Percentiles rank a stretch among this genome's conserved stretches.
phyloP scores from a whole-genome alignment of 2,113 vertebrate species.

The Chaenocephalus aceratus region DNA sequence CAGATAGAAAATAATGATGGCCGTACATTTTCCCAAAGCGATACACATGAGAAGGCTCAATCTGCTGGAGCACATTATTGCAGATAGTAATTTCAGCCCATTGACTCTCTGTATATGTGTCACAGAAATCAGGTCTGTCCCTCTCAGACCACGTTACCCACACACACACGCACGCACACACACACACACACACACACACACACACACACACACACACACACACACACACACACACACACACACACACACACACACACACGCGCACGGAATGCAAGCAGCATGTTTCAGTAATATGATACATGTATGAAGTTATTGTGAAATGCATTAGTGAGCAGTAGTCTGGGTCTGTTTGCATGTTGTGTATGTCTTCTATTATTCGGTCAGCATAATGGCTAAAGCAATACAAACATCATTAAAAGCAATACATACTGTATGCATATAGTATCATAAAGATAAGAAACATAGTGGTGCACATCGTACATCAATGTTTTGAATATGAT shows the following conservation, averaged over 20 bases:
- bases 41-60: slow-evolving; percentile 39
- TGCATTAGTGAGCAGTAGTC: slow-evolving; percentile 1
- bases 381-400: slow-evolving; percentile 26
- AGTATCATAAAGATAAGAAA: slow-evolving; percentile 4
- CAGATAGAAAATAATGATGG: slow-evolving; percentile 21
- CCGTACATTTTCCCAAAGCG: slow-evolving; percentile 14
- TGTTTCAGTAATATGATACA: slow-evolving; percentile 32
- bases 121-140: slow-evolving; percentile 36
- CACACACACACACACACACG: not conserved
- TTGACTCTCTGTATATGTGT: slow-evolving; percentile 39
- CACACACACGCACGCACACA: not conserved
- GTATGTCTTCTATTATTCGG: not conserved
- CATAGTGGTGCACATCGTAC: not conserved
- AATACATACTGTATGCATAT: not conserved
- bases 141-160: slow-evolving; percentile 19
- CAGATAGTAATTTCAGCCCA: slow-evolving; percentile 37
- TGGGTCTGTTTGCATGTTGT: slow-evolving; percentile 2
- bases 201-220: no score
- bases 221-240: no score
- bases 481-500: not conserved
- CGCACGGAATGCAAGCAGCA: slow-evolving; percentile 30
- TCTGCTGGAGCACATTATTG: slow-evolving; percentile 38
- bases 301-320: not conserved
- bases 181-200: not conserved
- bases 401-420: slow-evolving; percentile 44